Conservation (phyloP, 2,888 invertebrate genomes). For the Eupithecia abbreviata region DNA sequence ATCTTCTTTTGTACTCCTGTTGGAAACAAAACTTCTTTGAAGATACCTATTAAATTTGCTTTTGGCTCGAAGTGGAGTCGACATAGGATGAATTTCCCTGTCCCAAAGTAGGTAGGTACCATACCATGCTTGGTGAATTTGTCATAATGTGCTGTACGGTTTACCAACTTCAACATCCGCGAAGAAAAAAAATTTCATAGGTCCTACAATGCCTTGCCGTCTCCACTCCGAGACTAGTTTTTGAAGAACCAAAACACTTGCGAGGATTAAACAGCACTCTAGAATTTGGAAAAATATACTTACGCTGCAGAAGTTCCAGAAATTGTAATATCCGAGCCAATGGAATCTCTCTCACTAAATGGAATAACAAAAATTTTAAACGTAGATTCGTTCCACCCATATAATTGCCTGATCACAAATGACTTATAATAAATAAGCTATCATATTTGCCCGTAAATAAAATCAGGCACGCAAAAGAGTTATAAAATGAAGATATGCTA, state of each 20-base stretch:
- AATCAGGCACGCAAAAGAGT: neutral
- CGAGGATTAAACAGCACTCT: too few relatives aligned
- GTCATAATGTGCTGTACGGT: neutral
- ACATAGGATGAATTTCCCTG: neutral
- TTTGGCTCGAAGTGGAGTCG: neutral
- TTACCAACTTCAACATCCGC: neutral
- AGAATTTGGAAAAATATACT: neutral
- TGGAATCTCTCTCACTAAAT: neutral
- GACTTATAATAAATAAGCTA: too few relatives aligned
- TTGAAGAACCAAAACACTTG: neutral
- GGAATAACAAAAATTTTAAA: neutral
- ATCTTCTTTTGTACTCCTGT: slow-evolving; percentile 93
- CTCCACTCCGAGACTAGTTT: neutral
- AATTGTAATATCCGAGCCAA: neutral
- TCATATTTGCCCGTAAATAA: neutral
- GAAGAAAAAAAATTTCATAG: neutral
- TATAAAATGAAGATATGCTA: too few relatives aligned
- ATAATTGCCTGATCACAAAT: neutral
- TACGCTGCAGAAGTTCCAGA: neutral
- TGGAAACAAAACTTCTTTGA: slow-evolving; percentile 29
- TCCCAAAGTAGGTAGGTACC: neutral
- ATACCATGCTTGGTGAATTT: neutral
- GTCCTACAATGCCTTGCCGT: neutral
- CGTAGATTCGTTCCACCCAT: neutral
- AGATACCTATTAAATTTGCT: neutral